Percentiles rank a stretch among this genome's conserved stretches.
phyloP scores from a whole-genome alignment of 2,113 vertebrate genomes.

The Octodon degus region DNA sequence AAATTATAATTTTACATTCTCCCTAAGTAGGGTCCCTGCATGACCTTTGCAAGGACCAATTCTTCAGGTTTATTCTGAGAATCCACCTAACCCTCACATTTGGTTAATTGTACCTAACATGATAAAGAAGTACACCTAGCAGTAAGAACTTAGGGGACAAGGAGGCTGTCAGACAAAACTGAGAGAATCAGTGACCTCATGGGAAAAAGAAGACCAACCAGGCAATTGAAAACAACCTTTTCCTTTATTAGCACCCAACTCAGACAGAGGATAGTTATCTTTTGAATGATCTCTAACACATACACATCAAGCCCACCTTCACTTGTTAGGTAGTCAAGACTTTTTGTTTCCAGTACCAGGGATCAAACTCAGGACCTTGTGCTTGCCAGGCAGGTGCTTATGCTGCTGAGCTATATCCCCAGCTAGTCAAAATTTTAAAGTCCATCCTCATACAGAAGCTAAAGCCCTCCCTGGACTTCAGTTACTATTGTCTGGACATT shows the following conservation, averaged over 20 bases:
- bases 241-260: neutral
- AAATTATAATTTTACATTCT: slow-evolving; percentile 16
- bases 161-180: slow-evolving; percentile 25
- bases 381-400: too few relatives aligned
- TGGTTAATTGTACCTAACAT: neutral
- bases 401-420: too few relatives aligned
- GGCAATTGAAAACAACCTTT: neutral
- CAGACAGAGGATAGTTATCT: neutral
- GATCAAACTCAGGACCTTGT: too few relatives aligned
- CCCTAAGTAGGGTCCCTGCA: neutral
- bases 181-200: neutral
- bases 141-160: neutral
- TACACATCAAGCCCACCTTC: neutral
- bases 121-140: neutral
- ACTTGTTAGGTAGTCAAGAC: neutral
- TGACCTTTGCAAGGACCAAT: neutral
- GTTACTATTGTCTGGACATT: neutral
- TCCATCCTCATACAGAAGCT: neutral
- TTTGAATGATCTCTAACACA: neutral
- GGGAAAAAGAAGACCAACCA: neutral
- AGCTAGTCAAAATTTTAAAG: neutral
- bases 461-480: neutral
- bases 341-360: neutral
- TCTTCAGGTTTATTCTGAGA: neutral
- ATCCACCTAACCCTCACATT: neutral